Evolutionary conservation across 2,113 vertebrate species (phyloP), one percentile per base, ranked within the genome.

Genomic region (Ifrita kowaldi): DNA sequence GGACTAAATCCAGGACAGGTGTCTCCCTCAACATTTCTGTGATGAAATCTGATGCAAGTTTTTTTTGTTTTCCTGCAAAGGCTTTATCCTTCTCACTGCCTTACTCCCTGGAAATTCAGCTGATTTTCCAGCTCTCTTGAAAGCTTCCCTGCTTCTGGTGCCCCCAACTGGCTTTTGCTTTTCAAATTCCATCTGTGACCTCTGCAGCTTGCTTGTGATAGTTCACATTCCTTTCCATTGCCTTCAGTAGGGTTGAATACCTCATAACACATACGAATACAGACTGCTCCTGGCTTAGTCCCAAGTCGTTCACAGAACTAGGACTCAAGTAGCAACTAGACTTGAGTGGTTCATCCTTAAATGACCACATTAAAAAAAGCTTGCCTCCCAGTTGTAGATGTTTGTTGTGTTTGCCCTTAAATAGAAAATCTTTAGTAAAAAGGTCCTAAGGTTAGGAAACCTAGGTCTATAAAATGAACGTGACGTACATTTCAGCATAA

Each of bases 181-280:
- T 86, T 64, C 60, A 89, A 76, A 93, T 92, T 90, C 79, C 68
- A 80, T 37, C 67, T 85, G 74, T 93, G 87, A 94, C 50, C 89
- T 88, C 67, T 76, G 57, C 62, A 91, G 71, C 53, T 93, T 53
- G 22, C 62, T 82, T 85, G 35, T 50, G 64, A 91, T 70, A 83
- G 64, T 88, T 86, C 76, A 84, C 64, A 64, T 76, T 88, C 52
- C 78, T 93, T 92, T 78, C 74, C 32, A n/a, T 1, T 91, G 86
- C 88, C 69, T 75, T 87, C 88, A 50, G 30, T 39, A 78, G 56
- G 35, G 68, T 3, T 74, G 39, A 93, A 87, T 59, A 57, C 42
- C 16, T 92, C 80, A 81, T 19, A 86, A 71, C 7, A 62, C 21
- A 2, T 21, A 47, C 8, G 30, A 95, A 50, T 53, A 88, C 64